A percentile compares a stretch with the other conserved stretches of the same genome.
phyloP scores from a whole-genome alignment of 2,797 vertebrate species.

The Tamandua tetradactyla region DNA sequence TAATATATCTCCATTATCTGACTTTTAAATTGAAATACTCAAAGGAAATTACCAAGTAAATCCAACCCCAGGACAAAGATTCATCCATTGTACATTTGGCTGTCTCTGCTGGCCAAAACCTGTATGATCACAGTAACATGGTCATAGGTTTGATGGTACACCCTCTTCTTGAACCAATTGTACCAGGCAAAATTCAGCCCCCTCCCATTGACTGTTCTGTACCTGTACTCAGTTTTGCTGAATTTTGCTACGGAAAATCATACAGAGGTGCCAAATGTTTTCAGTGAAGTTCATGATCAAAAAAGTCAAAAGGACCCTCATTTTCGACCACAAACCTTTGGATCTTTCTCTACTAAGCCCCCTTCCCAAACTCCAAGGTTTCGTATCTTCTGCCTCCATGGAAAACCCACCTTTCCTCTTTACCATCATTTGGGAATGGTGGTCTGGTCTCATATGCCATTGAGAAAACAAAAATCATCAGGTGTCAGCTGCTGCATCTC shows the following conservation, averaged over 20 bases:
- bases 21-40: background rate
- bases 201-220: background rate
- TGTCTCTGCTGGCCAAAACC: background rate
- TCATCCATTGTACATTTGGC: background rate
- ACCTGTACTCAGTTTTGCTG: background rate
- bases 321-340: background rate
- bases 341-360: background rate
- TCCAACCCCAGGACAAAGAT: background rate
- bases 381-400: background rate
- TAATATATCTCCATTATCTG: background rate
- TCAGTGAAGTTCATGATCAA: background rate
- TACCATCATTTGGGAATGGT: background rate
- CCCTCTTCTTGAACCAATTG: background rate
- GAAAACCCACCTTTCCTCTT: background rate
- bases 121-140: background rate
- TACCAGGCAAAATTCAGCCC: background rate
- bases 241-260: background rate
- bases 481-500: too few relatives aligned
- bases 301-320: background rate
- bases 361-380: background rate
- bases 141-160: background rate
- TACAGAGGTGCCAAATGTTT: background rate
- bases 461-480: background rate
- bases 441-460: background rate
- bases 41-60: background rate